Conservation (phyloP, 1,140 invertebrate species). For the Procambarus virginalis region DNA sequence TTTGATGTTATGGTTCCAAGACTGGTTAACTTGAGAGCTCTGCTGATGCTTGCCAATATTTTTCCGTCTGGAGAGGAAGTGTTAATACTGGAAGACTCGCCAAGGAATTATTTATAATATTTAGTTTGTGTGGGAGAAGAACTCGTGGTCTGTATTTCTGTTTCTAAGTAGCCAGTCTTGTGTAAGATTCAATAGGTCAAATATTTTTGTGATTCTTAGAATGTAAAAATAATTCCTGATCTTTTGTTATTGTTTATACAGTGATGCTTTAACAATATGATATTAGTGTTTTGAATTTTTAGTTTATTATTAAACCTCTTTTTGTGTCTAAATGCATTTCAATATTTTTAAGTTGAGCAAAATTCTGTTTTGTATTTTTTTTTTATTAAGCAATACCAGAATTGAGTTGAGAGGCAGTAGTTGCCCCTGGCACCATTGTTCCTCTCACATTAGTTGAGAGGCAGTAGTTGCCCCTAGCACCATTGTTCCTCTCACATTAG, state of each 20-base stretch:
- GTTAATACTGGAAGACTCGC: not conserved
- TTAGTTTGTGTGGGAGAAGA: not conserved
- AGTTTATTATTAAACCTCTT: not conserved
- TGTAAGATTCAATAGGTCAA: conserved; percentile 5
- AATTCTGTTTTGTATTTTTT: too few species aligned
- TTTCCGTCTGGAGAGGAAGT: not conserved
- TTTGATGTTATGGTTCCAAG: not conserved
- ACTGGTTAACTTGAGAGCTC: not conserved
- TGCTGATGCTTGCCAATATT: not conserved
- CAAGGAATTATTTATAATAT: not conserved
- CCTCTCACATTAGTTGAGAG: too few species aligned
- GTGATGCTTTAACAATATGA: conserved; percentile 14
- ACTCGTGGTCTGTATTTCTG: not conserved
- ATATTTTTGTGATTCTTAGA: conserved; percentile 13
- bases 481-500: too few species aligned
- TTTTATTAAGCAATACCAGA: too few species aligned
- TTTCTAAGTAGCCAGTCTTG: not conserved
- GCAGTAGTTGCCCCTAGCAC: too few species aligned
- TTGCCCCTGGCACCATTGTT: too few species aligned
- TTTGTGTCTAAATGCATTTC: too few species aligned
- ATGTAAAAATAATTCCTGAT: not conserved
- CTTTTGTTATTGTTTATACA: conserved; percentile 15
- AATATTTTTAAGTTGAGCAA: too few species aligned
- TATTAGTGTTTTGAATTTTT: conserved; percentile 5
- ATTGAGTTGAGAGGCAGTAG: too few species aligned